Base-by-base conservation (phyloP, 2,113 vertebrate genomes). In the Tichodroma muraria region DNA sequence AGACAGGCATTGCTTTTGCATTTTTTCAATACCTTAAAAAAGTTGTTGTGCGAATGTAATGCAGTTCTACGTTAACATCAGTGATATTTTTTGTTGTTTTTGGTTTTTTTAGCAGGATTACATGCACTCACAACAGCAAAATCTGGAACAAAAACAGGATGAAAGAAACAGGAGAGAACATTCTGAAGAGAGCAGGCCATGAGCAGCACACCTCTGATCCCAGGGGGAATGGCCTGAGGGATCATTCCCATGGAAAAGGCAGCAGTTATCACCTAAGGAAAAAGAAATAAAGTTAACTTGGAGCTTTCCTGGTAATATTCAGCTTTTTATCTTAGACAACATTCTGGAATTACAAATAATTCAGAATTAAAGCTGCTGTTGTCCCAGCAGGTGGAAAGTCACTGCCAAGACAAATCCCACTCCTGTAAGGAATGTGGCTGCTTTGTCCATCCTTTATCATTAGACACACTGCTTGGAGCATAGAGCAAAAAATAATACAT, bases 191-290 rank as follows among this genome's bases (percentile, higher is more conserved):
- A 44, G 59, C 27, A 37, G 95, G 72, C 70, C 75, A n/a, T 1
- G 31, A 82, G 70, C 73, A 52, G 88, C 28, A 70, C 28, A 24
- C 47, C 93, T 88, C 81, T 53, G 83, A 35, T 85, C 42, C 69
- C 54, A 53, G 94, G 27, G 71, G 49, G 40, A 66, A 69, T n/a
- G 61, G 79, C 85, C 89, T 53, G 6, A 16, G 18, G 69, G 59
- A 30, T 52, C 68, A 15, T 42, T 90, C 79, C 77, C 28, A 38
- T 23, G 42, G 50, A 69, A 89, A 91, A 97, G 90, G 95, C 95
- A 94, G 88, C 77, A 71, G 72, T 63, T 64, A 79, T 63, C 45
- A 79, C 82, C 97, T 97, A 75, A 50, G 92, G 61, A 69, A 59
- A 85, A 80, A 80, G 20, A 53, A 90, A 83, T 4, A n/a, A 35